Evolutionary conservation across 2,113 vertebrate genomes (phyloP).

Genomic region (Melozone crissalis): DNA sequence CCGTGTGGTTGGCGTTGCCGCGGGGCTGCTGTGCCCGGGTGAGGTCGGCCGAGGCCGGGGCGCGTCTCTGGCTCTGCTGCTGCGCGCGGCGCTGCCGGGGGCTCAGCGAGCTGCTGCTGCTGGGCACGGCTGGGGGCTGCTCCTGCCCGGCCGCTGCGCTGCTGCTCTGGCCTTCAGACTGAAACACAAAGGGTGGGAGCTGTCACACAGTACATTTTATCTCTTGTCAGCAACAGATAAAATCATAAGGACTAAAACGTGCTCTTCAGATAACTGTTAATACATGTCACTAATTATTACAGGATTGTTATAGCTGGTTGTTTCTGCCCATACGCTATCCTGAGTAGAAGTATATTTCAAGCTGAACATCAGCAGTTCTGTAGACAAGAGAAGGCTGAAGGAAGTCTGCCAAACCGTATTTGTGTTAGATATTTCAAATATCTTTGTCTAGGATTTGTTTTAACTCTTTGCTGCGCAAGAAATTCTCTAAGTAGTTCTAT

Average conservation of each 20-base stretch:
- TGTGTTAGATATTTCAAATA: neutral
- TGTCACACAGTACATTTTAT: neutral
- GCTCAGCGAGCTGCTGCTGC: conserved; percentile 73
- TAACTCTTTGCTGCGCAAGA: neutral
- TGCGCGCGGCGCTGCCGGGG: conserved; percentile 89
- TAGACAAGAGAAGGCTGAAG: neutral
- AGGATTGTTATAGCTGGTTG: neutral
- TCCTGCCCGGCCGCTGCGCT: conserved; percentile 45
- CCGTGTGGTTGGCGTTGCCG: conserved; percentile 77
- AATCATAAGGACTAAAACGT: neutral
- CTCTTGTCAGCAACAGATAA: neutral
- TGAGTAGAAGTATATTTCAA: neutral
- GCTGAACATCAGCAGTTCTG: neutral
- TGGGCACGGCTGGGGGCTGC: neutral
- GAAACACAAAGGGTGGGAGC: neutral
- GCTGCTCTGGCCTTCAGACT: conserved; percentile 69
- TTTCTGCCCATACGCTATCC: accelerated
- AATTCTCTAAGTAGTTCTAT: neutral
- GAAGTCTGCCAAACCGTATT: neutral
- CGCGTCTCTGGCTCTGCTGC: conserved; percentile 78
- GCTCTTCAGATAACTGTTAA: neutral
- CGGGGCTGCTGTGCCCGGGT: conserved; percentile 73
- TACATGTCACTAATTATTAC: neutral
- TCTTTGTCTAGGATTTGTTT: neutral
- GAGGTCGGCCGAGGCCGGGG: conserved; percentile 72